Evolutionary conservation across 2,113 vertebrate species (phyloP).

Genomic region (Gorsachius goisagi): DNA sequence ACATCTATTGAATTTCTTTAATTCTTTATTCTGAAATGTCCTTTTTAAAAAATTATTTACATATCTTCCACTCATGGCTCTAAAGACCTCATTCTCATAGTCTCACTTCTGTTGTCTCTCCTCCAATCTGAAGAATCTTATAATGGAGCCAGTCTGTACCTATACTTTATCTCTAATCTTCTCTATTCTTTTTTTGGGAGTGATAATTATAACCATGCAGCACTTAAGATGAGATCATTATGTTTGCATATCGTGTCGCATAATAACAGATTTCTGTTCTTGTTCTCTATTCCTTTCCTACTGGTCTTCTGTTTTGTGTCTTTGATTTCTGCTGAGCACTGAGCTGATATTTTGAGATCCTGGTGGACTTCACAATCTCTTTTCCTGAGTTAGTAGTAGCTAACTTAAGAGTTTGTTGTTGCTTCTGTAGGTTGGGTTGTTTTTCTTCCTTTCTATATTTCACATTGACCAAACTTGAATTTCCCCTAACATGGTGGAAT

Average conservation of each 20-base stretch:
- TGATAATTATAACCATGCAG: not conserved
- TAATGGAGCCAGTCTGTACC: not conserved
- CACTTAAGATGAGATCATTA: not conserved
- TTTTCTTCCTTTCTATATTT: not conserved
- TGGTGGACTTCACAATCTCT: not conserved
- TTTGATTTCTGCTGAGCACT: not conserved
- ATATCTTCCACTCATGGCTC: not conserved
- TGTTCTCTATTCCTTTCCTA: not conserved
- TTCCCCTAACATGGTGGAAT: not conserved
- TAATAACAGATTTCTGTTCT: not conserved
- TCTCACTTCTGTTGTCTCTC: not conserved
- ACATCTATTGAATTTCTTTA: not conserved
- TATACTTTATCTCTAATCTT: not conserved
- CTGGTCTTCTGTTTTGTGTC: not conserved
- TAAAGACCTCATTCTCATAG: not conserved
- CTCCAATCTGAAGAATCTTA: not conserved
- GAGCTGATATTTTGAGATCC: not conserved
- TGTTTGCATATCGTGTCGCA: not conserved
- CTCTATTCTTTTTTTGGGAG: not conserved
- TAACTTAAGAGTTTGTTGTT: not conserved
- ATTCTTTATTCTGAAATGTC: not conserved
- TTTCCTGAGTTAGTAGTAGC: not conserved
- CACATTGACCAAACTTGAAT: fast-evolving
- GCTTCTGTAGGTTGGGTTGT: not conserved
- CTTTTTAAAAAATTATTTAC: not conserved